These are phyloP conservation scores for Gymnocheta viridis DNA, from an alignment of 2,888 invertebrate species.

Conservation along the genomic window DNA sequence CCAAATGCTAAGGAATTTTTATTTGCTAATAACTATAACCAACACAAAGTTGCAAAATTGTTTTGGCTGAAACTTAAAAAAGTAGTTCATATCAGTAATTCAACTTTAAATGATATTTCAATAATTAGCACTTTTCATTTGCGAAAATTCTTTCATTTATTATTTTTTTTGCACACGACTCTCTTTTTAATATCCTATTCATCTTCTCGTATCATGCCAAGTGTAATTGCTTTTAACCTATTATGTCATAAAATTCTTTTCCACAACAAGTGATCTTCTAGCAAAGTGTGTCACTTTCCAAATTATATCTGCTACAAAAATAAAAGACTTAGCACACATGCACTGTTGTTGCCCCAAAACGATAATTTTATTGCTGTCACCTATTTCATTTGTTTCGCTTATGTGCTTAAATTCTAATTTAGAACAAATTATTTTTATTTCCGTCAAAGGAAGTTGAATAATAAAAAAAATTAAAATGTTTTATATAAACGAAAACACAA, in stretches of 20 bases:
- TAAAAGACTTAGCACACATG: slow-evolving; percentile 24
- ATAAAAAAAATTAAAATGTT: slow-evolving; percentile 47
- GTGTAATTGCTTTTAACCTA: neutral
- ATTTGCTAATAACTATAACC: too few relatives aligned
- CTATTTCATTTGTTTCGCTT: slow-evolving; percentile 13
- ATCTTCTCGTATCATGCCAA: neutral
- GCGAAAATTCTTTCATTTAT: too few relatives aligned
- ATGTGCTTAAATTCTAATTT: slow-evolving; percentile 5
- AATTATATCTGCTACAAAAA: neutral
- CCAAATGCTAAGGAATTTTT: too few relatives aligned
- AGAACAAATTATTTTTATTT: slow-evolving; percentile 36
- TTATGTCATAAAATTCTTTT: slow-evolving; percentile 9
- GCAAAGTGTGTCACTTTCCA: neutral
- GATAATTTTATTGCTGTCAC: slow-evolving; percentile 17
- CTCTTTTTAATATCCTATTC: too few relatives aligned
- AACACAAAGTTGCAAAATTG: too few relatives aligned
- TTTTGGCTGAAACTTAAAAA: too few relatives aligned
- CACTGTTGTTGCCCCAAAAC: neutral
- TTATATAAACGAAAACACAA: too few relatives aligned
- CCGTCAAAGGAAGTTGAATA: slow-evolving; percentile 60
- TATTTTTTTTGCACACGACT: neutral
- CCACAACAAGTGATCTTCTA: neutral
- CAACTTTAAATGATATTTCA: too few relatives aligned
- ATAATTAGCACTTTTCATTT: too few relatives aligned
- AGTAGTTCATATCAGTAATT: too few relatives aligned